Percentiles rank a stretch among this genome's conserved stretches.
These are phyloP conservation scores for Tenualosa ilisha DNA, from an alignment of 2,797 vertebrate species.

Conservation along the genomic window DNA sequence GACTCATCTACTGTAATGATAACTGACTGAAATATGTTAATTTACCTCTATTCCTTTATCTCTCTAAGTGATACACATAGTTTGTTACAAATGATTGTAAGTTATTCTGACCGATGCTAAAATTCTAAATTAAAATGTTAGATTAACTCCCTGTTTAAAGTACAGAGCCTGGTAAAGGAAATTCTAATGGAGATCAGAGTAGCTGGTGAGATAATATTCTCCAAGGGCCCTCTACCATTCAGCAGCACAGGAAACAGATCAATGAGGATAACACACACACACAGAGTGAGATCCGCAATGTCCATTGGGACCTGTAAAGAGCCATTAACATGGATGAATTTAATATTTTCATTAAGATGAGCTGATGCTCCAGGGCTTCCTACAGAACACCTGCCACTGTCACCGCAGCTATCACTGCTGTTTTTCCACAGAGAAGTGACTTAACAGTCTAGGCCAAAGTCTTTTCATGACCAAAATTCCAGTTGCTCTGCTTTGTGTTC, in stretches of 20 bases:
- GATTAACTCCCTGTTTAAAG: no score
- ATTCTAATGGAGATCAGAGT: background rate
- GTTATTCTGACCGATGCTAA: no score
- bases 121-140: no score
- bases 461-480: no score
- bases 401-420: background rate
- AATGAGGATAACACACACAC: background rate
- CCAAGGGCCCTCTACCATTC: background rate
- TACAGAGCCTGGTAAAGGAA: background rate
- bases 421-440: background rate
- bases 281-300: background rate
- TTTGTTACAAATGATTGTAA: no score
- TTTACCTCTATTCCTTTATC: no score
- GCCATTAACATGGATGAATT: background rate
- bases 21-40: no score
- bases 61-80: no score
- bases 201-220: background rate
- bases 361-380: background rate
- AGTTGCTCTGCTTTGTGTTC: no score
- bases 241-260: slow-evolving; percentile 1
- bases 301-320: background rate
- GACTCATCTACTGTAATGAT: no score
- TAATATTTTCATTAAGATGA: background rate
- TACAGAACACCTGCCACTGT: background rate
- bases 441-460: background rate